Conservation (phyloP, 2,797 vertebrate species). For the Urocyon cinereoargenteus region DNA sequence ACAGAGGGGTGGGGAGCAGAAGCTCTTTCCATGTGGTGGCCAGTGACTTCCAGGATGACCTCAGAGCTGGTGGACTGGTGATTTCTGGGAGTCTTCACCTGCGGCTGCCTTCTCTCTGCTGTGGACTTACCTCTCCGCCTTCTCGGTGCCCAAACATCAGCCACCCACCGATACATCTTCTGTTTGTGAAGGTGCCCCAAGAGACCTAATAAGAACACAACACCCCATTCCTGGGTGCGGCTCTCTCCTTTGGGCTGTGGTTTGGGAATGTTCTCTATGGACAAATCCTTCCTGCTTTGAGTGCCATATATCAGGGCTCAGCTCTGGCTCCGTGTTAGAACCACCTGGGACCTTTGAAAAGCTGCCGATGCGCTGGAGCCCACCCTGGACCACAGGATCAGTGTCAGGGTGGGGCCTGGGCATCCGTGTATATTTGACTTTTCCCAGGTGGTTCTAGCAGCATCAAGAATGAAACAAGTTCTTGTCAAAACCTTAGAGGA, state of each 20-base stretch:
- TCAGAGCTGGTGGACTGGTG: not conserved
- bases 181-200: not conserved
- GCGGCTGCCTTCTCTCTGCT: not conserved
- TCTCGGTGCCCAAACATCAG: not conserved
- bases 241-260: not conserved
- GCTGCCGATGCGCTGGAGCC: not conserved
- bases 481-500: not conserved
- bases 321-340: not conserved
- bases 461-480: not conserved
- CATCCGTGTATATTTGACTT: not conserved
- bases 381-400: not conserved
- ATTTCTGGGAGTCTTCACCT: not conserved
- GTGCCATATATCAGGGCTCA: not conserved
- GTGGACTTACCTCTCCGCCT: not conserved
- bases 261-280: not conserved
- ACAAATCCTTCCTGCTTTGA: not conserved
- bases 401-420: not conserved
- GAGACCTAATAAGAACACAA: not conserved
- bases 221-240: not conserved
- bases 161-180: no score
- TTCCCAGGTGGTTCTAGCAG: no score
- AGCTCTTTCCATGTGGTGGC: not conserved
- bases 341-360: not conserved
- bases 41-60: not conserved
- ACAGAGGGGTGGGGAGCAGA: not conserved